Percentiles rank a stretch among this genome's conserved stretches.
Evolutionary conservation across 2,113 vertebrate species (phyloP).

Genomic region (Sylvietta virens): DNA sequence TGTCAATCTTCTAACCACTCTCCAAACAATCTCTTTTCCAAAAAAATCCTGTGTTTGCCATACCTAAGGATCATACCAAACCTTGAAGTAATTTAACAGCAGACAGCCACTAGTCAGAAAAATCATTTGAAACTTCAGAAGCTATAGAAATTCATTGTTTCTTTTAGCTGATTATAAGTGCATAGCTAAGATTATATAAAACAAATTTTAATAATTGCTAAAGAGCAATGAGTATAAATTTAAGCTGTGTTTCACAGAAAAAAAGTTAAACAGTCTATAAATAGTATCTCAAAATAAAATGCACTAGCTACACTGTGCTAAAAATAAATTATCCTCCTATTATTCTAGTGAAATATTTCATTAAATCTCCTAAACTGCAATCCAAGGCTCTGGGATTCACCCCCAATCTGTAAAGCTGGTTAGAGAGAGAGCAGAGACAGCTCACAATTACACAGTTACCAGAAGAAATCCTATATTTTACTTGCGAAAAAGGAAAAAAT

Average conservation of each 20-base stretch:
- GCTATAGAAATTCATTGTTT: neutral
- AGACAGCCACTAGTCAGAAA: neutral
- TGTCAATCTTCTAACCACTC: neutral
- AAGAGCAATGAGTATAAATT: neutral
- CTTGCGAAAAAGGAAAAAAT: neutral
- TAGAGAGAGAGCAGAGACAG: neutral
- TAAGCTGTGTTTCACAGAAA: neutral
- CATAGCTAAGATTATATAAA: neutral
- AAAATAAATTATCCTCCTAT: neutral
- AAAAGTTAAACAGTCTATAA: neutral
- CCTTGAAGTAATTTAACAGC: neutral
- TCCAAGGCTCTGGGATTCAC: neutral
- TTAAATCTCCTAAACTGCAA: neutral
- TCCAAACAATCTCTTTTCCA: neutral
- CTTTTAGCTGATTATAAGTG: neutral
- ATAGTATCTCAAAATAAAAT: slow-evolving; percentile 1
- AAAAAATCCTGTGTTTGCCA: neutral
- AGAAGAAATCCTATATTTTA: neutral
- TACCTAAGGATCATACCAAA: neutral
- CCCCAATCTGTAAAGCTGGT: neutral
- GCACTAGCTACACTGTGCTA: neutral
- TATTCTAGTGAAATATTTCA: neutral
- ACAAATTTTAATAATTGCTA: slow-evolving; percentile 2
- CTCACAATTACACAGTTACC: neutral
- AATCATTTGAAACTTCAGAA: neutral